Base-by-base conservation (phyloP, 2,113 vertebrate genomes). In the Tautogolabrus adspersus region DNA sequence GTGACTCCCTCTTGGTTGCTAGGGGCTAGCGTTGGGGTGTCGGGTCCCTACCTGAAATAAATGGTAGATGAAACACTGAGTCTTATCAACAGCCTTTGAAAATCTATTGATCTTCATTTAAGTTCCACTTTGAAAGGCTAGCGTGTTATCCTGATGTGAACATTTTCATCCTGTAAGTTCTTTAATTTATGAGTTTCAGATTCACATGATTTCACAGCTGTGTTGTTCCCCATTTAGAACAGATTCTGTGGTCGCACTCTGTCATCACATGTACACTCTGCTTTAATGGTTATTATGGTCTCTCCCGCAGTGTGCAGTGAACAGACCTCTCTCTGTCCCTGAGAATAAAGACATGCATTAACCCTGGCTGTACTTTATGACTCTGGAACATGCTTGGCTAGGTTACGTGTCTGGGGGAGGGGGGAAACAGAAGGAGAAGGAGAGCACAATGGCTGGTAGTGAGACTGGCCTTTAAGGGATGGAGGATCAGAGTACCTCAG, bases 301-400 rank as follows among this genome's bases (percentile, higher is more conserved):
- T 71, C 21, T 46, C 57, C 51, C 7, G 3, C 69, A 55, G 38
- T 18, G 7, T 8, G 4, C 15, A 5, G 26, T 46, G 75, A 86
- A 91, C 87, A 86, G 77, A 59, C 40, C 47, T 38, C 62, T 38
- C 63, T 87, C 76, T 88, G 79, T 91, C 30, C 30, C 9, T 11
- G 62, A 84, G 73, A 81, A 86, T 72, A 88, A 84, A 87, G 85
- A 80, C 62, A 0, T 66, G 60, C 72, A 72, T 82, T 86, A 66
- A 79, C 60, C 60, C 82, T 12, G 67, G 65, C 49, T 75, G 30
- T 46, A 68, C 64, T 76, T 70, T 66, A 61, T 81, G 40, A 19
- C 52, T 54, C 44, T 72, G 8, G 63, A 84, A 77, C 76, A 65
- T 66, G 79, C 64, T 47, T 15, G 56, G 47, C 22, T 66, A 30